These are phyloP conservation scores for Pseudomyrmex cubaensis DNA, from an alignment of 1,140 invertebrate species.

Conservation along the genomic window DNA sequence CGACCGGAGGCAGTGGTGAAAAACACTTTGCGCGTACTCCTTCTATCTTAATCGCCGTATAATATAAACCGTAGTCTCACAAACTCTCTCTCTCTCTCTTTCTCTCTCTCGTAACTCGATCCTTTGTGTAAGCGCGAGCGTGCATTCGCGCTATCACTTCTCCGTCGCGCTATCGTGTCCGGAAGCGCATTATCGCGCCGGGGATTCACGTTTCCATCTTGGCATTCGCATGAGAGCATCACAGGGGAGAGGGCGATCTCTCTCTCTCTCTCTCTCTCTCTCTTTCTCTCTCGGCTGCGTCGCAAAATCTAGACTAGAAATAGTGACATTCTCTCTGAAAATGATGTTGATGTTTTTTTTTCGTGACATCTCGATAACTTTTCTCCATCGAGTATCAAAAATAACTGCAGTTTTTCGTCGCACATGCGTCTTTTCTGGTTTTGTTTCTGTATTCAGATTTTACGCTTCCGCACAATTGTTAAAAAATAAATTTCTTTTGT, in stretches of 20 bases:
- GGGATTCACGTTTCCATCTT: constrained; percentile 70
- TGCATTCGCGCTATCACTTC: constrained; percentile 48
- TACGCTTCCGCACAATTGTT: not conserved
- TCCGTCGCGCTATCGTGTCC: constrained; percentile 71
- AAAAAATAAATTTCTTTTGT: not conserved
- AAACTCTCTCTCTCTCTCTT: constrained; percentile 30
- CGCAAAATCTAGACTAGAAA: constrained; percentile 7
- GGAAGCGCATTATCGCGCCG: constrained; percentile 72
- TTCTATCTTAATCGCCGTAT: constrained; percentile 43
- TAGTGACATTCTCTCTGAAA: not conserved
- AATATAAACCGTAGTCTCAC: constrained; percentile 51
- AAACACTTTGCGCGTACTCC: constrained; percentile 34
- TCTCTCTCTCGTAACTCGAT: constrained; percentile 65
- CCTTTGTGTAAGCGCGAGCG: constrained; percentile 53
- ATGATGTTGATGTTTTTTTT: not conserved
- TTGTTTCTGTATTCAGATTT: not conserved
- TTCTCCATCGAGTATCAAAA: too few relatives aligned
- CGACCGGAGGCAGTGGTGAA: constrained; percentile 31
- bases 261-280: too few relatives aligned
- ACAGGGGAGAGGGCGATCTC: not conserved
- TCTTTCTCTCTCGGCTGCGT: not conserved
- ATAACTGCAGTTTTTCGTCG: not conserved
- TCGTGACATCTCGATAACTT: not conserved
- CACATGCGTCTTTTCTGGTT: not conserved
- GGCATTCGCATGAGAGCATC: constrained; percentile 43